Conservation (phyloP, 2,888 invertebrate species). For the Globia sparganii region DNA sequence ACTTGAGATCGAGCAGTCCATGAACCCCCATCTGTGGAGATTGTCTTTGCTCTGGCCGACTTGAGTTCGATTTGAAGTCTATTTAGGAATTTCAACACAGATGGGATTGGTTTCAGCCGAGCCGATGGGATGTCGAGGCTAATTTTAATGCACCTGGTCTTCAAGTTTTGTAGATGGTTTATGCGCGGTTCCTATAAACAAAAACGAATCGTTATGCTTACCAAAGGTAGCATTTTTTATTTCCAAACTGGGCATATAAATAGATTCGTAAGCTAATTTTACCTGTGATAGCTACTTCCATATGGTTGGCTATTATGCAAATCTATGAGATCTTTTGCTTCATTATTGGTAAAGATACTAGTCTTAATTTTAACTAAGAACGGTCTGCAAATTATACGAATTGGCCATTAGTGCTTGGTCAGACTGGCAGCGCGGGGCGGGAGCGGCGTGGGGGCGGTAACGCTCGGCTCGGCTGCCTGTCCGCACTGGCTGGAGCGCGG, state of each 20-base stretch:
- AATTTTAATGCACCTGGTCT: not conserved
- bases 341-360: not conserved
- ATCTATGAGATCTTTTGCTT: not conserved
- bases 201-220: not conserved
- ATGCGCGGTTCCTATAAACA: not conserved
- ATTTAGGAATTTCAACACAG: too few relatives aligned
- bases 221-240: not conserved
- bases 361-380: too few relatives aligned
- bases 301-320: not conserved
- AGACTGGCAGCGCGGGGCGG: too few relatives aligned
- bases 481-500: too few relatives aligned
- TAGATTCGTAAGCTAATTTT: not conserved
- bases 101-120: too few relatives aligned
- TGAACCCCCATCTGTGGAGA: not conserved
- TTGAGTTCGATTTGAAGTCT: not conserved
- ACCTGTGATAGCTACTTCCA: not conserved
- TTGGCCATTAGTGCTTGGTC: not conserved
- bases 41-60: not conserved
- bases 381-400: not conserved
- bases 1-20: not conserved
- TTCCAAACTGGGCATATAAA: not conserved
- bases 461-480: too few relatives aligned
- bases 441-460: too few relatives aligned
- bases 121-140: too few relatives aligned
- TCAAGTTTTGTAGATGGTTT: not conserved